Base-by-base conservation (phyloP, 2,888 invertebrate genomes). In the Eupithecia subfuscata region DNA sequence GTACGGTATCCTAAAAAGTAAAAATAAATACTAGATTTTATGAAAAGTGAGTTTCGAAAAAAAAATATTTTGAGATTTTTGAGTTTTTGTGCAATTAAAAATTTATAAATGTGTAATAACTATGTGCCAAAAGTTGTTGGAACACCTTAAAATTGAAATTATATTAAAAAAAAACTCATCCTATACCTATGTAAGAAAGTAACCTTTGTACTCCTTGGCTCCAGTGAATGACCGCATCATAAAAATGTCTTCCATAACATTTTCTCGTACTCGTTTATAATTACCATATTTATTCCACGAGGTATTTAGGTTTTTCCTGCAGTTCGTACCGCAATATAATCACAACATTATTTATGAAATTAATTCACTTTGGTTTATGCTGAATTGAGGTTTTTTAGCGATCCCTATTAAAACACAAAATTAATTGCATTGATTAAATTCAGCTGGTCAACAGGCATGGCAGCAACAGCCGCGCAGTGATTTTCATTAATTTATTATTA, bases 151-250 rank as follows among this genome's bases (percentile, higher is more conserved):
- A 30, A 30, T 30, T 30, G 30, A 30, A 30, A n/a, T n/a, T n/a
- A n/a, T n/a, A n/a, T n/a, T n/a, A n/a, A n/a, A n/a, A n/a, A n/a
- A n/a, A n/a, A n/a, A n/a, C n/a, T n/a, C n/a, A n/a, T n/a, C n/a
- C n/a, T n/a, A n/a, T n/a, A n/a, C n/a, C n/a, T n/a, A n/a, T 4
- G n/a, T 56, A 56, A 22, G 22, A 56, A 56, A 56, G 56, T 18
- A 7, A 18, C 18, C 25, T 60, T 60, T n/a, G 30, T 63, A 22
- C 65, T 16, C 40, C 63, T 64, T 63, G 45, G 48, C 64, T 69
- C 73, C n/a, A 70, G 40, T 70, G 30, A 70, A 65, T 70, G 65
- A 67, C 64, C 43, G 65, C 43, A 60, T 45, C 22, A 56, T 70
- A 70, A 43, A 67, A 67, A 67, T 43, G 70, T 30, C 63, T 64